Evolutionary conservation across 2,797 vertebrate genomes (phyloP), one percentile per base, ranked within the genome.

Genomic region (Dallia pectoralis): DNA sequence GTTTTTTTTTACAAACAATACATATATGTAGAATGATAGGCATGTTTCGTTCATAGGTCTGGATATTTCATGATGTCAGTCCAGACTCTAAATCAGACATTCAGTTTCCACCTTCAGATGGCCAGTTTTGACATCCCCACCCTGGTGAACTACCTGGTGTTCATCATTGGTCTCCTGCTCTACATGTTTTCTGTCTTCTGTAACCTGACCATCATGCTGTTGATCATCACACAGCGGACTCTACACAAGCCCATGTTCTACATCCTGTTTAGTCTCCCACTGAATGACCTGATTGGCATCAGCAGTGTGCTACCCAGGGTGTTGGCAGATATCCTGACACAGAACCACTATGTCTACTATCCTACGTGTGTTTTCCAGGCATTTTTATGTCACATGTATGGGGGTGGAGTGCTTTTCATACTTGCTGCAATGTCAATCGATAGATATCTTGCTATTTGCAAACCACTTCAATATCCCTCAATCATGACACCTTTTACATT

Each of bases 351-450:
- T 9, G 79, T 90, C 0, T 80, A 86, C 48, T 93, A 93, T 70
- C 89, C 86, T 6, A 82, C 91, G 0, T 93, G 93, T 76, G 87
- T 93, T 29, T 76, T 93, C 9, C 93, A 93, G 69, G 93, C 78
- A 0, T 93, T 93, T 79, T n/a, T 93, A 59, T 84, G 93, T 1
- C 93, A 94, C 81, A 85, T 92, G 88, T 93, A 93, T 0, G 92
- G 90, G 0, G 91, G 91, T 5, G 90, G 85, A 0, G 77, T 93
- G 77, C 76, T 93, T 33, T 92, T 94, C 49, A 89, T 92, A n/a
- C 84, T 94, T 2, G 91, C 92, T 4, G 92, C 89, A 0, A 93
- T 93, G 92, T 87, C 93, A 2, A 88, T 93, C 33, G 92, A 94
- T 75, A 89, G 92, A 3, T 93, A 92, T 12, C 66, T 89, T 18